phyloP scores from a whole-genome alignment of 2,113 vertebrate genomes.

The Rhagologus leucostigma region DNA sequence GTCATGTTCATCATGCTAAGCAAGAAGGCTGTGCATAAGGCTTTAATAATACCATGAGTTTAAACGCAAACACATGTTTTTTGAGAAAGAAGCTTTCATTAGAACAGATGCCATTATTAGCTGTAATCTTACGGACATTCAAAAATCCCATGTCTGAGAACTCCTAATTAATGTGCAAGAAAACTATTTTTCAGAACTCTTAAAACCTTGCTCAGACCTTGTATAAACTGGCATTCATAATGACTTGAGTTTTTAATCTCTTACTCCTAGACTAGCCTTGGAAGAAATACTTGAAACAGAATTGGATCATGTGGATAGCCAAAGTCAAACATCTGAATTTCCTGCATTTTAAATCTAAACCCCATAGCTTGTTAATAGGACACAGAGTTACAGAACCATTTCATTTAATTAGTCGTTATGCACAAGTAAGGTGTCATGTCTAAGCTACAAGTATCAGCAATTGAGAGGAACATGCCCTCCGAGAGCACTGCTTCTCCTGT shows the following conservation, averaged over 20 bases:
- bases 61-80: background rate
- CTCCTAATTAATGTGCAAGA: background rate
- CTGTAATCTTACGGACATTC: background rate
- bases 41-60: constrained; percentile 31
- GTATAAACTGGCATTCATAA: background rate
- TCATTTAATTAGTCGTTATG: background rate
- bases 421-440: background rate
- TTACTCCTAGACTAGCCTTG: background rate
- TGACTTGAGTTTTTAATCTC: background rate
- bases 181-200: background rate
- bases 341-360: background rate
- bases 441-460: accelerated
- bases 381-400: background rate
- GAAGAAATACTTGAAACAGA: background rate
- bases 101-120: background rate
- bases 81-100: background rate
- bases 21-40: constrained; percentile 11
- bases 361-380: background rate
- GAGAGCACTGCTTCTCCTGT: background rate
- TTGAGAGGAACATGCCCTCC: accelerated
- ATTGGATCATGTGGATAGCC: background rate
- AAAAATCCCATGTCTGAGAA: background rate
- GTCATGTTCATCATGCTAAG: constrained; percentile 22
- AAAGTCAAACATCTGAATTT: background rate
- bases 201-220: background rate